These are phyloP conservation scores for Mesocricetus auratus DNA, from an alignment of 2,113 vertebrate genomes.

Conservation along the genomic window DNA sequence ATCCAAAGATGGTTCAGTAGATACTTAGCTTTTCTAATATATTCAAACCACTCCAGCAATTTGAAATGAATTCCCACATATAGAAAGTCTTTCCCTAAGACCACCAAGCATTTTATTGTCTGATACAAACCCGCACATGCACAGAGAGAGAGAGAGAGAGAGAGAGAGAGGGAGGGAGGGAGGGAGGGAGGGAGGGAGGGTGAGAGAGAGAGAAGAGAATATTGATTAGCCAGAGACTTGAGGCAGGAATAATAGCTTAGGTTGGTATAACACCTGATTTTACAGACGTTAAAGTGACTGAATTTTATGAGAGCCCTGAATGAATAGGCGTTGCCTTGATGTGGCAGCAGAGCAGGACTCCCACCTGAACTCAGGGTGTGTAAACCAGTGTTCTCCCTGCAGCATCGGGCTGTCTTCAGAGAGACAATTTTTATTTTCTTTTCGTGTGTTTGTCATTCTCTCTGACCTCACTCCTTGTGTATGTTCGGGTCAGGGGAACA, in stretches of 20 bases:
- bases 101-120: conserved; percentile 49
- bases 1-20: conserved; percentile 39
- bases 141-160: too few species aligned
- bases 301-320: conserved; percentile 27
- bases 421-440: conserved; percentile 38
- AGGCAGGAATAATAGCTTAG: conserved; percentile 64
- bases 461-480: conserved; percentile 11
- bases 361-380: background rate
- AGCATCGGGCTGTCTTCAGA: background rate
- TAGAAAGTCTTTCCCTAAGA: background rate
- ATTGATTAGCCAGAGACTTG: background rate
- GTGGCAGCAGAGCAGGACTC: conserved; percentile 3
- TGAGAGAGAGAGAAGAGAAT: background rate
- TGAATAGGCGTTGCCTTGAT: background rate
- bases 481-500: conserved; percentile 7
- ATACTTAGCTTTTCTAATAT: conserved; percentile 56
- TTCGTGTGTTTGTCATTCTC: conserved; percentile 33
- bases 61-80: conserved; percentile 51
- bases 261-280: conserved; percentile 33
- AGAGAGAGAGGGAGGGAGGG: too few species aligned
- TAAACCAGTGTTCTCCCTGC: background rate
- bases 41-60: conserved; percentile 16
- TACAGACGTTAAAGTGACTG: conserved; percentile 39
- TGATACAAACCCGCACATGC: background rate
- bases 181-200: too few species aligned